phyloP scores from a whole-genome alignment of 1,140 invertebrate genomes.

The Leptopilina clavipes region DNA sequence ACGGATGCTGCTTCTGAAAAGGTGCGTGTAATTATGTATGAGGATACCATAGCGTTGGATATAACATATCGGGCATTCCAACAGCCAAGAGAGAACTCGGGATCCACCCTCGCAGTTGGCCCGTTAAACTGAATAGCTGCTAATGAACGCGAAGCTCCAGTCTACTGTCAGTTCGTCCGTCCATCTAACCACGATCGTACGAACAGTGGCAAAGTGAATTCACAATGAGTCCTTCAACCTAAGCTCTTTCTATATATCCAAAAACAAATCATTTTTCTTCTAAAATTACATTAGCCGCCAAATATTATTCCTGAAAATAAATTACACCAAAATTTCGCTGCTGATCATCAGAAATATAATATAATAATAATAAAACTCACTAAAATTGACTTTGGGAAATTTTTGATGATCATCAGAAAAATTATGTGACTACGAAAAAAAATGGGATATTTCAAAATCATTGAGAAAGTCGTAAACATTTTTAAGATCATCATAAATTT shows the following conservation, averaged over 20 bases:
- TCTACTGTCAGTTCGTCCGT: conserved; percentile 59
- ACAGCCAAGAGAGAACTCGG: conserved; percentile 66
- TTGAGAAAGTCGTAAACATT: no score
- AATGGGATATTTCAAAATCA: no score
- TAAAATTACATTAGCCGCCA: no score
- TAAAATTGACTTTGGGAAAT: no score
- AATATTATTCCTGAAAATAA: no score
- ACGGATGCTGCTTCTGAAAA: conserved; percentile 58
- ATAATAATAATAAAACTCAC: no score
- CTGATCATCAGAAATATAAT: no score
- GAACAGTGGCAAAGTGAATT: conserved; percentile 50
- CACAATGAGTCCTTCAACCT: conserved; percentile 25
- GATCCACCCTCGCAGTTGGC: conserved; percentile 71
- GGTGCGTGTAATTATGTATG: conserved; percentile 69
- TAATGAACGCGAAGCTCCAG: conserved; percentile 71
- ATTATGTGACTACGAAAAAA: no score
- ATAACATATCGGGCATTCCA: conserved; percentile 71
- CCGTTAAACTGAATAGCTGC: conserved; percentile 72
- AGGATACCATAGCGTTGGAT: conserved; percentile 58
- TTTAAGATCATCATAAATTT: no score
- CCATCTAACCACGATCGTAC: conserved; percentile 55
- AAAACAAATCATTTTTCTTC: conserved; percentile 31
- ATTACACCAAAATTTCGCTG: no score
- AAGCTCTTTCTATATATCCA: conserved; percentile 19
- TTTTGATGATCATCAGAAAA: no score